Evolutionary conservation across 2,888 invertebrate species (phyloP).

Genomic region (Drosophila glabriapex): DNA sequence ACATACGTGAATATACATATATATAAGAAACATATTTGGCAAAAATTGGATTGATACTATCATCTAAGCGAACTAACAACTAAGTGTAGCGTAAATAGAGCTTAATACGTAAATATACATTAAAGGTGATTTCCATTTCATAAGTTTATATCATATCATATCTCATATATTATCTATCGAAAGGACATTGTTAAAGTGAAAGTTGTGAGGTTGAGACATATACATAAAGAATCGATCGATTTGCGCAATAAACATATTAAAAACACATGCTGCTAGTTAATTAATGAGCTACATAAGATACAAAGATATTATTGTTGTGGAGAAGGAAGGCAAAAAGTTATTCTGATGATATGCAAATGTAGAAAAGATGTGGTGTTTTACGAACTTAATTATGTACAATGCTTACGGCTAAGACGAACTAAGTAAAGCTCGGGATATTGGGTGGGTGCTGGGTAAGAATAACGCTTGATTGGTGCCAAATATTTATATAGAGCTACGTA

Average conservation of each 20-base stretch:
- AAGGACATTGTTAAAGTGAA: slow-evolving; percentile 20
- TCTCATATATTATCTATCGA: slow-evolving; percentile 15
- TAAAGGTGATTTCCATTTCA: slow-evolving; percentile 12
- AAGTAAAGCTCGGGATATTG: slow-evolving; percentile 47
- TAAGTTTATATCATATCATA: slow-evolving; percentile 21
- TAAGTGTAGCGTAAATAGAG: slow-evolving; percentile 42
- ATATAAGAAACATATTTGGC: slow-evolving; percentile 73
- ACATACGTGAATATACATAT: slow-evolving; percentile 28
- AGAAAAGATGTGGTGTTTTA: slow-evolving; percentile 12
- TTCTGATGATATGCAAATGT: slow-evolving; percentile 41
- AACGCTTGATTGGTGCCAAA: slow-evolving; percentile 38
- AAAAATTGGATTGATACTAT: slow-evolving; percentile 73
- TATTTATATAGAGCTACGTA: slow-evolving; percentile 34
- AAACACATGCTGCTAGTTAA: slow-evolving; percentile 40
- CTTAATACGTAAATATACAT: slow-evolving; percentile 27
- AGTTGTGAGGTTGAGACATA: slow-evolving; percentile 24
- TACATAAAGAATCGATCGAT: slow-evolving; percentile 17
- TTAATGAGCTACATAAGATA: slow-evolving; percentile 8
- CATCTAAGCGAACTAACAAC: slow-evolving; percentile 53
- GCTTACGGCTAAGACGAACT: slow-evolving; percentile 59
- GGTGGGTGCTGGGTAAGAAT: slow-evolving; percentile 47
- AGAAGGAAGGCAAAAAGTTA: slow-evolving; percentile 8
- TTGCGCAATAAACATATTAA: slow-evolving; percentile 43
- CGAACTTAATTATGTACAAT: slow-evolving; percentile 70
- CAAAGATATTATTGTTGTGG: neutral